Conservation (phyloP, 2,797 vertebrate species). For the Rhinoraja longicauda region DNA sequence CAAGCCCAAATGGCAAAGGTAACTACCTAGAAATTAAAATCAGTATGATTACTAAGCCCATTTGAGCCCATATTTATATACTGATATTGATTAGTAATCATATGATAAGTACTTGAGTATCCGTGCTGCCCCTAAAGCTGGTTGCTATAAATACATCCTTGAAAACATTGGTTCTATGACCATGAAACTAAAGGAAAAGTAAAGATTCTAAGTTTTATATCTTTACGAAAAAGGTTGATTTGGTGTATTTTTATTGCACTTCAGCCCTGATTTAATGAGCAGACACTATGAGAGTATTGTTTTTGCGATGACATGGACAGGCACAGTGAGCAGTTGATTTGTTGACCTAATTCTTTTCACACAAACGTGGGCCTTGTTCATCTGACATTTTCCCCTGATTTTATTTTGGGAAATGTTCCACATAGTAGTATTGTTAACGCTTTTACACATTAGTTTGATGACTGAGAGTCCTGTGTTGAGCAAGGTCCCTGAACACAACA, state of each 20-base stretch:
- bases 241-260: background rate
- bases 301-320: slow-evolving; percentile 61
- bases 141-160: background rate
- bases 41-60: too few species aligned
- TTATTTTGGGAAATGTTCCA: slow-evolving; percentile 60
- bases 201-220: background rate
- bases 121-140: background rate
- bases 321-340: slow-evolving; percentile 64
- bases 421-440: slow-evolving; percentile 57
- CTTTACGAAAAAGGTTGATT: background rate
- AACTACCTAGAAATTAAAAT: slow-evolving; percentile 48
- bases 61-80: background rate
- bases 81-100: too few species aligned
- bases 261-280: background rate
- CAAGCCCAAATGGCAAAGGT: slow-evolving; percentile 99
- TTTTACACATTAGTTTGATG: slow-evolving; percentile 57
- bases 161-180: background rate
- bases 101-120: too few species aligned
- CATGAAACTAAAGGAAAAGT: background rate
- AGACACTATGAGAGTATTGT: background rate
- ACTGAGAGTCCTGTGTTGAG: slow-evolving; percentile 45
- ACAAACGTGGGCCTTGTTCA: slow-evolving; percentile 75
- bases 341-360: slow-evolving; percentile 66
- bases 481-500: slow-evolving; percentile 46
- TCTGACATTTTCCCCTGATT: slow-evolving; percentile 67